Percentiles rank a stretch among this genome's conserved stretches.
Conservation (phyloP, 2,888 invertebrate species). For the Drosophila nr. fundita region DNA sequence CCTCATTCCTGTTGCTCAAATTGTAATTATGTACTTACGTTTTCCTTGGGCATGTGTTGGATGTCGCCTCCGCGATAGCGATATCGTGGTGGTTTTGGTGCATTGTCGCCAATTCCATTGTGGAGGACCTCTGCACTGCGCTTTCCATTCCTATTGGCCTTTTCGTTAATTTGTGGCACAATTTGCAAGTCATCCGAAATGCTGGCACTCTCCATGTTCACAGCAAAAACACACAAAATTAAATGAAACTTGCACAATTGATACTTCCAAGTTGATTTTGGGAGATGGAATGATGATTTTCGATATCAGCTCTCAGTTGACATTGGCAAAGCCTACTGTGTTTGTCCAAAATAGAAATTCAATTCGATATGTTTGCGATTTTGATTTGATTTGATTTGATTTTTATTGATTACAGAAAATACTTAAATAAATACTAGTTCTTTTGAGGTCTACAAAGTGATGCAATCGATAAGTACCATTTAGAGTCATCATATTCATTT, state of each 20-base stretch:
- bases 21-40: conserved; percentile 5
- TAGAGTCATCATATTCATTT: neutral
- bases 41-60: neutral
- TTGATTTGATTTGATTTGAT: neutral
- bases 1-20: too few species aligned
- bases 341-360: neutral
- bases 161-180: neutral
- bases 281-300: conserved; percentile 13
- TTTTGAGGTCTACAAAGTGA: neutral
- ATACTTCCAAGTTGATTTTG: neutral
- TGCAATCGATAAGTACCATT: neutral
- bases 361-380: neutral
- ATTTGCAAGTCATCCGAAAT: neutral
- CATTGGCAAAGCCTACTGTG: conserved; percentile 4
- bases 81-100: conserved; percentile 2
- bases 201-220: conserved; percentile 2
- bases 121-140: neutral
- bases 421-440: neutral
- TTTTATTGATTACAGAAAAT: neutral
- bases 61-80: neutral
- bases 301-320: too few species aligned
- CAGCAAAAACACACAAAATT: neutral
- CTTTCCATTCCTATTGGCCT: neutral
- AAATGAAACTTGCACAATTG: neutral
- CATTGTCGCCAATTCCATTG: neutral